Evolutionary conservation across 2,888 invertebrate species (phyloP), one percentile per base, ranked within the genome.

Genomic region (Epiblema foenella): DNA sequence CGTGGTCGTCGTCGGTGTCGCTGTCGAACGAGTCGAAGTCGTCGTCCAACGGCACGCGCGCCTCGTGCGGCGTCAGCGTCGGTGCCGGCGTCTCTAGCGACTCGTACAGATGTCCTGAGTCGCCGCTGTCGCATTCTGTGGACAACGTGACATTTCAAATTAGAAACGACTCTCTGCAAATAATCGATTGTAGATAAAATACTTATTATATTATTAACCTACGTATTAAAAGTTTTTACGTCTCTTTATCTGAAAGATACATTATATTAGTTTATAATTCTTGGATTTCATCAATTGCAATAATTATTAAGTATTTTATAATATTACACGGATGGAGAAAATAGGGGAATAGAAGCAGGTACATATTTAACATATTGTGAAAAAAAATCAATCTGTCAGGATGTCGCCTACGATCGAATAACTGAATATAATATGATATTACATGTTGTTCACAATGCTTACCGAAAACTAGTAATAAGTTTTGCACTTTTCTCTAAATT

Each of bases 21-120:
- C 95, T 95, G 79, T 96, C 96, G 81, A 96, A 96, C 59, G 96
- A 96, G 85, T 96, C 96, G 78, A 95, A 95, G 83, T 95, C 95
- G 77, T 96, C 95, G 76, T 90, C 89, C 72, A 90, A 81, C 54
- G 65, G 69, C 51, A 63, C 18, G 10, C 18, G 72, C 58, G 73
- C 70, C 67, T 18, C 77, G n/a, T 77, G 69, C 56, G 79, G 78
- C 10, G 78, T 18, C 80, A 68, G 54, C 77, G 78, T 71, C 80
- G 83, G 67, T 77, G 74, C 17, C 79, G 62, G 83, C 69, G 83
- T 80, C 77, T 91, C 92, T 76, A 96, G 87, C 33, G 95, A 95
- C 89, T 96, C 96, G 87, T 96, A 96, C 79, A 95, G 94, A 84
- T 96, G 96, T 74, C 96, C 95, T 1, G 95, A 95, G 86, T 96